A percentile compares a stretch with the other conserved stretches of the same genome.
Conservation (phyloP, 1,140 invertebrate species). For the Battus philenor region DNA sequence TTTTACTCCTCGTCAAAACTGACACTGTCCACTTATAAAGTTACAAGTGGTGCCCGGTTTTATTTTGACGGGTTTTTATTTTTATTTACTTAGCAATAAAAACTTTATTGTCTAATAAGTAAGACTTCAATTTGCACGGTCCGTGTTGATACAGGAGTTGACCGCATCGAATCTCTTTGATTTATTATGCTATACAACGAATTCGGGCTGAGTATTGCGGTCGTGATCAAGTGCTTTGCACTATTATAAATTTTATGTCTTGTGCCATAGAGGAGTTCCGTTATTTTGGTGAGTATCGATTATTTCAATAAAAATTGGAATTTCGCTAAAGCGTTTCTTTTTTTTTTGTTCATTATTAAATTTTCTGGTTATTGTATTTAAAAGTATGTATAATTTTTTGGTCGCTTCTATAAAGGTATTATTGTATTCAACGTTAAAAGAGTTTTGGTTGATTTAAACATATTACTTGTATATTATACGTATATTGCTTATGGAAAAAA, state of each 20-base stretch:
- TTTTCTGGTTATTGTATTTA: slow-evolving; percentile 6
- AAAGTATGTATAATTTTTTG: too few species aligned
- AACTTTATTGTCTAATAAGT: not conserved
- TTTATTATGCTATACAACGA: slow-evolving; percentile 17
- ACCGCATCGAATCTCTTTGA: slow-evolving; percentile 13
- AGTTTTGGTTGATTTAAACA: too few species aligned
- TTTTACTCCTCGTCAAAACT: slow-evolving; percentile 16
- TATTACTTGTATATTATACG: too few species aligned
- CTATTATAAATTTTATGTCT: slow-evolving; percentile 13
- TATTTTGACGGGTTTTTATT: slow-evolving; percentile 12
- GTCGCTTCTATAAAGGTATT: too few species aligned
- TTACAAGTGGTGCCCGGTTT: slow-evolving; percentile 16
- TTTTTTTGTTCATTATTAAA: slow-evolving; percentile 9
- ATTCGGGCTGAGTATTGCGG: slow-evolving; percentile 1
- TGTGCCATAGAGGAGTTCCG: slow-evolving; percentile 1
- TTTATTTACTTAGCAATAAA: not conserved
- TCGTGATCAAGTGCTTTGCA: slow-evolving; percentile 5
- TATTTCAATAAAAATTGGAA: not conserved
- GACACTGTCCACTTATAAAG: slow-evolving; percentile 18
- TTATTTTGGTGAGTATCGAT: slow-evolving; percentile 4
- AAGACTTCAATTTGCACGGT: not conserved
- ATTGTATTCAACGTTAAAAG: too few species aligned
- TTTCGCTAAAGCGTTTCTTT: slow-evolving; percentile 6
- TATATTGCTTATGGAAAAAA: too few species aligned
- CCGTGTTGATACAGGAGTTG: not conserved